Conservation (phyloP, 2,888 invertebrate species). For the Sialis fuliginosa region DNA sequence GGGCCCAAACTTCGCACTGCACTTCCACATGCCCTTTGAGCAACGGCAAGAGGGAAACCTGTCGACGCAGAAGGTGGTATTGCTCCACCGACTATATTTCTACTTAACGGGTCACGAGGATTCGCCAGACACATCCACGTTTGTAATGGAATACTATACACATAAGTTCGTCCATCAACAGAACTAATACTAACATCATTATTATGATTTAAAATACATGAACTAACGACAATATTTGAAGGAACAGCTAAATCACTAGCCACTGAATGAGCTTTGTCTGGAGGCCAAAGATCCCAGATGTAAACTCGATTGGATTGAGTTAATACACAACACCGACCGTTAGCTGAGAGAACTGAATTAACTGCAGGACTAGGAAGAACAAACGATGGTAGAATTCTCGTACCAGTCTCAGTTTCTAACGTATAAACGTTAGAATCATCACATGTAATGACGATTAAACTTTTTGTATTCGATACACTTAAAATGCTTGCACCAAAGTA, state of each 20-base stretch:
- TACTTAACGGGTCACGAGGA: constrained; percentile 32
- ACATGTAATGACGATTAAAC: constrained; percentile 43
- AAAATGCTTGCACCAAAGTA: constrained; percentile 43
- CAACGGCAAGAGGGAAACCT: constrained; percentile 20
- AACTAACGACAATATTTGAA: constrained; percentile 18
- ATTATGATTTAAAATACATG: constrained; percentile 36
- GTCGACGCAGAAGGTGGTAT: constrained; percentile 21
- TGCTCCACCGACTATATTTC: constrained; percentile 22
- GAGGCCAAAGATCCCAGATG: constrained; percentile 38
- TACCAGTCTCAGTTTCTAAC: constrained; percentile 32
- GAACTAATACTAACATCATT: constrained; percentile 71
- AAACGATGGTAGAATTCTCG: constrained; percentile 31
- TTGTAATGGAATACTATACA: constrained; percentile 59
- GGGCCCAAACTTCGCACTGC: constrained; percentile 16
- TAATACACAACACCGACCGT: constrained; percentile 31
- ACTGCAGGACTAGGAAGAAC: constrained; percentile 39
- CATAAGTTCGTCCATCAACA: constrained; percentile 69
- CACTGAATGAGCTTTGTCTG: neutral
- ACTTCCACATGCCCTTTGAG: constrained; percentile 17
- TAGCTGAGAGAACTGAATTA: constrained; percentile 31
- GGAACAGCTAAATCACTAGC: neutral
- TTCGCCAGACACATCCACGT: constrained; percentile 43
- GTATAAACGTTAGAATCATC: constrained; percentile 49
- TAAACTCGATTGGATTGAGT: constrained; percentile 32
- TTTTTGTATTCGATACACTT: constrained; percentile 39